These are phyloP conservation scores for Synergus itoensis DNA, from an alignment of 2,888 invertebrate species.

Conservation along the genomic window DNA sequence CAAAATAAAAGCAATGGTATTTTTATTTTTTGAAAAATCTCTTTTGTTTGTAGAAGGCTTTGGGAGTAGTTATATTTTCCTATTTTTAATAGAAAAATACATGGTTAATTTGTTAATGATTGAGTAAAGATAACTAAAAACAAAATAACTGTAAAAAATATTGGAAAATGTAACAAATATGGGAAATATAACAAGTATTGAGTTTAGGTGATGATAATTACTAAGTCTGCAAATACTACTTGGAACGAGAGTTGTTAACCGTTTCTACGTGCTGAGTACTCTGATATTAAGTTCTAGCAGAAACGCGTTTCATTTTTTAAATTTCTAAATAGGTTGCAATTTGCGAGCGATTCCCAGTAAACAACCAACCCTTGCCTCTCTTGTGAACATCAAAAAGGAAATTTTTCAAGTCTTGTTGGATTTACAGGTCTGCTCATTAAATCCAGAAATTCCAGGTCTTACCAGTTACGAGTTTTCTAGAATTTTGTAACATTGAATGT, in stretches of 20 bases:
- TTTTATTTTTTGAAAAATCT: neutral
- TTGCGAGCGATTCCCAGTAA: slow-evolving; percentile 18
- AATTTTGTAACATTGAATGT: neutral
- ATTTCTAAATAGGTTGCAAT: slow-evolving; percentile 29
- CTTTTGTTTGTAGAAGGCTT: neutral
- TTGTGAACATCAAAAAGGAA: neutral
- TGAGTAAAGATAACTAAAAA: neutral
- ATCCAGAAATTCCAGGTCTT: neutral
- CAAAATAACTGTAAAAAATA: no score
- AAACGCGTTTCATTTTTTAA: slow-evolving; percentile 21
- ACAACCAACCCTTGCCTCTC: neutral
- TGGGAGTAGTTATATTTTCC: neutral
- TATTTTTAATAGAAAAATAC: neutral
- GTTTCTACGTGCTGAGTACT: slow-evolving; percentile 19
- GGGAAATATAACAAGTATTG: neutral
- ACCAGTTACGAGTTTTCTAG: neutral
- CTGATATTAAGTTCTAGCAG: slow-evolving; percentile 17
- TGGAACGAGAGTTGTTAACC: slow-evolving; percentile 1
- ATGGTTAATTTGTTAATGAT: neutral
- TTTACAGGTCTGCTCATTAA: neutral
- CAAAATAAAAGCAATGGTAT: neutral
- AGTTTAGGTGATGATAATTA: neutral
- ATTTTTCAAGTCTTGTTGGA: neutral
- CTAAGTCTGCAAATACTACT: neutral
- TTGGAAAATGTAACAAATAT: neutral